Percentiles rank a stretch among this genome's conserved stretches.
phyloP scores from a whole-genome alignment of 2,113 vertebrate species.

The Pycnonotus jocosus region DNA sequence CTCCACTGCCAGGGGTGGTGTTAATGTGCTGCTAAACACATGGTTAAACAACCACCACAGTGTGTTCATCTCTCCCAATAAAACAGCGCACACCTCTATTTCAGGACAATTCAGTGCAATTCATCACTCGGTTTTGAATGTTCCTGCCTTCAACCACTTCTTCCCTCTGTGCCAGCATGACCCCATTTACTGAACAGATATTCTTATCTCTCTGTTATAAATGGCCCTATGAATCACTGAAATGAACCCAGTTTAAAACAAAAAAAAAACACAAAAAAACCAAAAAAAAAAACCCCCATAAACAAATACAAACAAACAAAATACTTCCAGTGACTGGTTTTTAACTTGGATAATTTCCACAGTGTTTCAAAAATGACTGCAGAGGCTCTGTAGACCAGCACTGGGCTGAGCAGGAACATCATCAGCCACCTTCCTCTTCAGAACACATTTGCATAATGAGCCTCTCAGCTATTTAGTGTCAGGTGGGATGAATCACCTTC shows the following conservation, averaged over 20 bases:
- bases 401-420: background rate
- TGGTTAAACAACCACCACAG: background rate
- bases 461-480: background rate
- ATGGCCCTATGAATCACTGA: background rate
- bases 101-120: background rate
- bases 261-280: too few relatives aligned
- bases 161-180: background rate
- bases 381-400: background rate
- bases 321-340: background rate
- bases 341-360: background rate
- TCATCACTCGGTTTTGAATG: background rate
- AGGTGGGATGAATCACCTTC: constrained; percentile 33
- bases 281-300: too few relatives aligned
- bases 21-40: background rate
- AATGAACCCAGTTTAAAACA: background rate
- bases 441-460: background rate
- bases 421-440: background rate
- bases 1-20: background rate
- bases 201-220: background rate
- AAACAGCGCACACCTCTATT: background rate
- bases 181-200: background rate
- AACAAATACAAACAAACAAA: background rate
- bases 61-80: background rate
- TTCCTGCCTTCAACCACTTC: background rate
- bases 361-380: background rate